Evolutionary conservation across 2,888 invertebrate genomes (phyloP).

Genomic region (Colletes collaris): DNA sequence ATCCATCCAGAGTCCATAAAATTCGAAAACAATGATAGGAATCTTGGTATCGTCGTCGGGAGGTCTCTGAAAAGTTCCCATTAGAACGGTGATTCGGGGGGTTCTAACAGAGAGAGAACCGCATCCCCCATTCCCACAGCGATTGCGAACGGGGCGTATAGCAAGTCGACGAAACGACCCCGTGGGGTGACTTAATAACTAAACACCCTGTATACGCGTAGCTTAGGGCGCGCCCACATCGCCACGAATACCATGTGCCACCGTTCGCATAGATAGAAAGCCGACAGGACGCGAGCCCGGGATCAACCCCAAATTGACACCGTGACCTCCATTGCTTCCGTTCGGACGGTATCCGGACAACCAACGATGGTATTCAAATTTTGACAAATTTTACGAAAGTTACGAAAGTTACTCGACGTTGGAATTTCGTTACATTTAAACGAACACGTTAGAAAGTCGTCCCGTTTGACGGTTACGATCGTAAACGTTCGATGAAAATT

Average conservation of each 20-base stretch:
- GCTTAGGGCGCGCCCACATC: constrained; percentile 70
- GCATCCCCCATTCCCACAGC: constrained; percentile 71
- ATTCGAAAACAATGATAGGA: constrained; percentile 55
- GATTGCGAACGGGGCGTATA: constrained; percentile 67
- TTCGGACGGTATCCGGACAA: background rate
- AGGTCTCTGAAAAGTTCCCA: constrained; percentile 56
- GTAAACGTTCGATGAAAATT: background rate
- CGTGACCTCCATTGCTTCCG: constrained; percentile 59
- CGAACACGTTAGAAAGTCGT: background rate
- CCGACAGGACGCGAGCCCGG: constrained; percentile 39
- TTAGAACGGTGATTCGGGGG: constrained; percentile 63
- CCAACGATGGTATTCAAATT: background rate
- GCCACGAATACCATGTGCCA: constrained; percentile 73
- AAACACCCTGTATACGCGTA: constrained; percentile 76
- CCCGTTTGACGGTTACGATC: constrained; percentile 4
- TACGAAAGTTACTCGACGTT: background rate
- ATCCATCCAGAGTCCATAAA: constrained; percentile 32
- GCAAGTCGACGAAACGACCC: constrained; percentile 70
- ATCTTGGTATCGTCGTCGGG: constrained; percentile 66
- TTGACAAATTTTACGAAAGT: background rate
- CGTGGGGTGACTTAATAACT: constrained; percentile 80
- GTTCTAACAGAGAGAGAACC: constrained; percentile 55
- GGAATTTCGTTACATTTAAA: constrained; percentile 8
- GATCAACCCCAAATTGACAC: constrained; percentile 66
- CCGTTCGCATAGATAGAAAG: constrained; percentile 71